These are phyloP conservation scores for Pedetes capensis DNA, from an alignment of 2,113 vertebrate genomes.

Conservation along the genomic window DNA sequence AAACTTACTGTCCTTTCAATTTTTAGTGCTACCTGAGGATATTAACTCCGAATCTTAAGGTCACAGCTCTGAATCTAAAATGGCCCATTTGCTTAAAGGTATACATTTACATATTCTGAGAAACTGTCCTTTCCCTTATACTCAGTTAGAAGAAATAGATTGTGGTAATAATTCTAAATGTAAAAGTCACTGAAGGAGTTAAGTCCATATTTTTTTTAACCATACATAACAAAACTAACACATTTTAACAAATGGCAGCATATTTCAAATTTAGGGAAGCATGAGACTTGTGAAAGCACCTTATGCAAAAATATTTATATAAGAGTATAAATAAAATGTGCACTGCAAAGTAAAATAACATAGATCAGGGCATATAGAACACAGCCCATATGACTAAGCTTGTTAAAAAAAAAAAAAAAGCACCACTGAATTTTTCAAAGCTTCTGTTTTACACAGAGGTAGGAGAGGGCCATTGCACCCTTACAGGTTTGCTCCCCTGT, in stretches of 20 bases:
- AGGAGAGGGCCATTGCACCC: not conserved
- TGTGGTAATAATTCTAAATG: conserved; percentile 36
- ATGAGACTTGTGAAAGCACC: conserved; percentile 64
- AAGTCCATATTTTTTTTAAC: not conserved
- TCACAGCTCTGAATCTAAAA: not conserved
- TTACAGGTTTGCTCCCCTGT: conserved; percentile 23
- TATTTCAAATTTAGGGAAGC: conserved; percentile 70
- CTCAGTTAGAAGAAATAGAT: conserved; percentile 55
- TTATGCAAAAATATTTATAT: conserved; percentile 45
- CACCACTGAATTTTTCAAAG: conserved; percentile 48
- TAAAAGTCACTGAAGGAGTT: conserved; percentile 36
- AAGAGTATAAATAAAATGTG: conserved; percentile 53
- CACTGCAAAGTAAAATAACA: conserved; percentile 35
- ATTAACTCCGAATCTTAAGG: not conserved
- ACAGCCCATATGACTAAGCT: conserved; percentile 21
- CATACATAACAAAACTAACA: conserved; percentile 74
- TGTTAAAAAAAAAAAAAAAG: not conserved
- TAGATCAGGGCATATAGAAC: not conserved
- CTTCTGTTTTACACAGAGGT: conserved; percentile 33
- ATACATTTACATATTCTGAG: conserved; percentile 11
- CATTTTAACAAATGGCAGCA: conserved; percentile 61
- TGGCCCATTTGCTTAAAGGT: not conserved
- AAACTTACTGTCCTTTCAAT: not conserved
- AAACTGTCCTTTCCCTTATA: conserved; percentile 50
- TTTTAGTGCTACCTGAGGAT: not conserved